These are phyloP conservation scores for Pristionchus arcanus DNA, from an alignment of 2,888 invertebrate genomes.

Conservation along the genomic window DNA sequence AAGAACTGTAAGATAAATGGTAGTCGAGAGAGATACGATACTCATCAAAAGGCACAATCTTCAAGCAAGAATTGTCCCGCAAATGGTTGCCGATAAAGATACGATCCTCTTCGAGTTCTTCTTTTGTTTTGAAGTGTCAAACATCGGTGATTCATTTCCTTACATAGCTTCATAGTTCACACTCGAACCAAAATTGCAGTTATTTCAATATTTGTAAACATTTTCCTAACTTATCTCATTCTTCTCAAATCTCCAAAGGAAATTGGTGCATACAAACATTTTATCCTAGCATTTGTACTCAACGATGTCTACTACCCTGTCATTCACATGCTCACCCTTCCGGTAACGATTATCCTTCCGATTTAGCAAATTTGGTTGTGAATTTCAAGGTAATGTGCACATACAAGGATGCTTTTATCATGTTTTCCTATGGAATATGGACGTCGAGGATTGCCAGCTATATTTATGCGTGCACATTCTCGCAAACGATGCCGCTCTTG, in stretches of 20 bases:
- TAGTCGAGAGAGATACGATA: too few relatives aligned
- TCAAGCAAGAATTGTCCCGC: too few relatives aligned
- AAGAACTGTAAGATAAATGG: too few relatives aligned
- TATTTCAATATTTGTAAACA: background rate
- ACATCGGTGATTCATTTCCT: background rate
- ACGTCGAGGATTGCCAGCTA: background rate
- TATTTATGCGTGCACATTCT: background rate
- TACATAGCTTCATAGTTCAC: too few relatives aligned
- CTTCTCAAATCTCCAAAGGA: background rate
- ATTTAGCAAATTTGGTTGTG: too few relatives aligned
- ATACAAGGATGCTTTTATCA: background rate
- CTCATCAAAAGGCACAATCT: too few relatives aligned
- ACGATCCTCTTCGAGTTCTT: background rate
- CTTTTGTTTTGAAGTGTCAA: background rate
- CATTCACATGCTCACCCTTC: background rate
- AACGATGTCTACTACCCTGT: background rate
- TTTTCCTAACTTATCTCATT: background rate
- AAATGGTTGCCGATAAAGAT: background rate
- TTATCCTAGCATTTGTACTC: background rate
- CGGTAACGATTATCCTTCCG: too few relatives aligned
- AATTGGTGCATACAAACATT: background rate
- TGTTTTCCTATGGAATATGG: background rate
- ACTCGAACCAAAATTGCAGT: background rate
- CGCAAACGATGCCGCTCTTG: background rate
- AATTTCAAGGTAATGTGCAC: background rate